Percentiles rank a stretch among this genome's conserved stretches.
Conservation (phyloP, 92 coral and sea anemone species). For the Heliopora coerulea region DNA sequence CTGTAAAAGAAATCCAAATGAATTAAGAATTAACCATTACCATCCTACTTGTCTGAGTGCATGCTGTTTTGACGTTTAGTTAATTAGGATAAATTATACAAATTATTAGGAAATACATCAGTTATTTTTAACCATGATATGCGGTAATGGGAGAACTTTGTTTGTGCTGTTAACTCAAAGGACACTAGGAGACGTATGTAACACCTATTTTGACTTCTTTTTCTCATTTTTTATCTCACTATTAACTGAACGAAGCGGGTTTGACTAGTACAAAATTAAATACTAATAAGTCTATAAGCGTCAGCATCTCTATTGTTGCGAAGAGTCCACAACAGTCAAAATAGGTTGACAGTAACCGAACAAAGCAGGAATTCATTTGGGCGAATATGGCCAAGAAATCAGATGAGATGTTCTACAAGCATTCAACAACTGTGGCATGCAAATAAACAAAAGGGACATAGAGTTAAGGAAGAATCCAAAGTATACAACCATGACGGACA, state of each 20-base stretch:
- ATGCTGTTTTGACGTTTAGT: too few species aligned
- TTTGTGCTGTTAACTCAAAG: too few species aligned
- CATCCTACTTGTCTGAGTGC: conserved; percentile 50
- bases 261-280: too few species aligned
- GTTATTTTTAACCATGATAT: too few species aligned
- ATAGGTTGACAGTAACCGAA: background rate
- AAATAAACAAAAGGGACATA: background rate
- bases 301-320: too few species aligned
- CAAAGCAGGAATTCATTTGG: background rate
- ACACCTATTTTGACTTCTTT: too few species aligned
- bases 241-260: too few species aligned
- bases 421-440: background rate
- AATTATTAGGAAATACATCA: background rate
- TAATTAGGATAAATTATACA: background rate
- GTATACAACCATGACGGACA: background rate
- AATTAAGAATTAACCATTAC: conserved; percentile 49
- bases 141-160: too few species aligned
- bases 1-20: conserved; percentile 64
- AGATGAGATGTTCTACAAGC: background rate
- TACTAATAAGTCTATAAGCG: too few species aligned
- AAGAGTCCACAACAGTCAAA: too few species aligned
- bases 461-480: background rate
- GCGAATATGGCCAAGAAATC: background rate
- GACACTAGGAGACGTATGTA: too few species aligned
- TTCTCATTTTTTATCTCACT: too few species aligned